Percentiles rank a stretch among this genome's conserved stretches.
Evolutionary conservation across 2,113 vertebrate species (phyloP).

Genomic region (Callaeas wilsoni): DNA sequence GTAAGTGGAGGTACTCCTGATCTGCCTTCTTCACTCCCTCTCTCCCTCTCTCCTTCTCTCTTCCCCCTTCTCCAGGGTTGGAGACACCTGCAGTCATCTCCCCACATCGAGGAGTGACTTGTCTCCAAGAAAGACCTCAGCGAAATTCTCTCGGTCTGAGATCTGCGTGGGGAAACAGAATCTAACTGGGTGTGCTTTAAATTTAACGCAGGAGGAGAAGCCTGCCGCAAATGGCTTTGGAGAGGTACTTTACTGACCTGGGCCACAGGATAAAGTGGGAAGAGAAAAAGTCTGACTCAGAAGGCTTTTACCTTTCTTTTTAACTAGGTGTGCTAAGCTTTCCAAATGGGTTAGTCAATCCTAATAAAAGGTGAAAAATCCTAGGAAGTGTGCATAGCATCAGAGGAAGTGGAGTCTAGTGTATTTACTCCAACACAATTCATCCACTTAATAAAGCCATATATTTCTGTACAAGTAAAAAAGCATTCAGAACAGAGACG

Average conservation of each 20-base stretch:
- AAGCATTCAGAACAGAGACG: accelerated
- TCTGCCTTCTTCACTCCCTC: background rate
- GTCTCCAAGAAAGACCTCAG: background rate
- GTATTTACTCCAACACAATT: background rate
- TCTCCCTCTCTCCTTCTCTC: background rate
- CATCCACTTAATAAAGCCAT: background rate
- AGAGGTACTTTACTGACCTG: background rate
- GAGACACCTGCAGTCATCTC: background rate
- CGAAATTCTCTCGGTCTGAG: background rate
- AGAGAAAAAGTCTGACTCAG: background rate
- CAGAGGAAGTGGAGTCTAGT: background rate
- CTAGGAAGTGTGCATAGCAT: background rate
- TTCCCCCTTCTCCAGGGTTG: background rate
- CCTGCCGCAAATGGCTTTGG: background rate
- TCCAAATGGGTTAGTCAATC: background rate
- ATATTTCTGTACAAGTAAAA: background rate
- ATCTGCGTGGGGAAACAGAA: accelerated
- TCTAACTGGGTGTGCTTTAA: background rate
- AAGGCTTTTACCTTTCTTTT: background rate
- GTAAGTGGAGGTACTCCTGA: background rate
- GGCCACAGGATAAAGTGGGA: accelerated
- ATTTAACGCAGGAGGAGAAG: background rate
- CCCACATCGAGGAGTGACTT: accelerated
- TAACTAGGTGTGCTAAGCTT: background rate
- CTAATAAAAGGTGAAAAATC: background rate